phyloP scores from a whole-genome alignment of 2,888 invertebrate genomes.

The Drosophila fungiperda region DNA sequence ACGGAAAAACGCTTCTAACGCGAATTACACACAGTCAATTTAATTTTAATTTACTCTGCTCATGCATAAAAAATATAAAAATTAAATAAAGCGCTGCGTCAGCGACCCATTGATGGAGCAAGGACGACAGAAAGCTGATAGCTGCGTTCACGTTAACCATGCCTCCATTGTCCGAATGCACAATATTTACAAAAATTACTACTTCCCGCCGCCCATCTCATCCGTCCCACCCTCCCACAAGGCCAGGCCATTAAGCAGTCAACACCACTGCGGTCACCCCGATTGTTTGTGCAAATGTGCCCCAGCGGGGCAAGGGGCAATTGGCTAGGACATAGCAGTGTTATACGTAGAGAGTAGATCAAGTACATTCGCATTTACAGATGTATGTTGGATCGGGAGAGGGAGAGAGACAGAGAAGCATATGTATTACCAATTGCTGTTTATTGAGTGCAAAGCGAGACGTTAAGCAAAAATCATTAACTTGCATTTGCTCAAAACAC shows the following conservation, averaged over 20 bases:
- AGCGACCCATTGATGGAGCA: constrained; percentile 40
- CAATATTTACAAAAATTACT: constrained; percentile 68
- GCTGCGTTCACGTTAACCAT: constrained; percentile 30
- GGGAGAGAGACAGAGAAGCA: background rate
- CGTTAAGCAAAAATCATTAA: background rate
- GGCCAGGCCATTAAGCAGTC: constrained; percentile 66
- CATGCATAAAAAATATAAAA: constrained; percentile 67
- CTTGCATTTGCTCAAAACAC: background rate
- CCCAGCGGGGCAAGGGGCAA: background rate
- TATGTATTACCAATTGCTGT: background rate
- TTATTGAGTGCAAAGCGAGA: background rate
- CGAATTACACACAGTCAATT: constrained; percentile 62
- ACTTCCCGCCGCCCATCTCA: constrained; percentile 15
- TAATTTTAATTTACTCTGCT: constrained; percentile 72
- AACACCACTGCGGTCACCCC: constrained; percentile 58
- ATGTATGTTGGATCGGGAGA: background rate
- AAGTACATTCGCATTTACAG: background rate
- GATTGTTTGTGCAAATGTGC: constrained; percentile 65
- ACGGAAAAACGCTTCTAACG: constrained; percentile 32
- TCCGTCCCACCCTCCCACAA: constrained; percentile 7
- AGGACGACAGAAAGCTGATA: constrained; percentile 38
- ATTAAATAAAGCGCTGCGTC: constrained; percentile 48
- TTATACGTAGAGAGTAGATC: background rate
- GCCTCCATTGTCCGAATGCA: constrained; percentile 35
- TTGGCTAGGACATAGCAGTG: background rate